Percentiles rank a stretch among this genome's conserved stretches.
Evolutionary conservation across 92 coral and sea anemone genomes (phyloP).

Genomic region (Porites divaricata): DNA sequence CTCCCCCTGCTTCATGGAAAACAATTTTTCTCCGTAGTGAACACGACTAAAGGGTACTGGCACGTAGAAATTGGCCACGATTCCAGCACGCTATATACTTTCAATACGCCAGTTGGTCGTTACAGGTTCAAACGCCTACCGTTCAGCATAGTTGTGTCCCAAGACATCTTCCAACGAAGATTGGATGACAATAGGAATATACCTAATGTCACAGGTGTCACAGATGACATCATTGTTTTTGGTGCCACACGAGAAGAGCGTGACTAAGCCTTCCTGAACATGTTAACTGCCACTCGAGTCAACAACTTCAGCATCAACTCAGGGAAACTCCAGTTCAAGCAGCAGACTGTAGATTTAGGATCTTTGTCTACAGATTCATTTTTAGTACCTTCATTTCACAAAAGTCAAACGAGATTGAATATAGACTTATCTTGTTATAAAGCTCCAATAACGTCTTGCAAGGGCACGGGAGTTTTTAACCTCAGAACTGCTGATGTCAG

Average conservation of each 20-base stretch:
- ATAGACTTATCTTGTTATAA: no score
- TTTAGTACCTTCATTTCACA: no score
- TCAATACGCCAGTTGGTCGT: constrained; percentile 46
- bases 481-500: no score
- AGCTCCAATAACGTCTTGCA: no score
- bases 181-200: constrained; percentile 61
- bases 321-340: constrained; percentile 68
- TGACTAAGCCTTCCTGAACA: constrained; percentile 48
- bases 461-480: no score
- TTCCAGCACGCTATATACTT: constrained; percentile 66
- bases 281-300: constrained; percentile 46
- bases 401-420: no score
- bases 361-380: no score
- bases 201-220: constrained; percentile 56
- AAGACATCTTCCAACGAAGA: constrained; percentile 57
- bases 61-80: constrained; percentile 61
- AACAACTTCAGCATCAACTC: constrained; percentile 63
- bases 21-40: constrained; percentile 67
- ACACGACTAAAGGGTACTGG: constrained; percentile 73
- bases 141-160: constrained; percentile 54
- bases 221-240: constrained; percentile 59
- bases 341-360: constrained; percentile 41
- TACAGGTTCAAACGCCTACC: constrained; percentile 65
- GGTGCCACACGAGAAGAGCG: constrained; percentile 70
- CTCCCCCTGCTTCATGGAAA: constrained; percentile 53